Evolutionary conservation across 1,140 invertebrate species (phyloP).

Genomic region (Drosophila jambulina): DNA sequence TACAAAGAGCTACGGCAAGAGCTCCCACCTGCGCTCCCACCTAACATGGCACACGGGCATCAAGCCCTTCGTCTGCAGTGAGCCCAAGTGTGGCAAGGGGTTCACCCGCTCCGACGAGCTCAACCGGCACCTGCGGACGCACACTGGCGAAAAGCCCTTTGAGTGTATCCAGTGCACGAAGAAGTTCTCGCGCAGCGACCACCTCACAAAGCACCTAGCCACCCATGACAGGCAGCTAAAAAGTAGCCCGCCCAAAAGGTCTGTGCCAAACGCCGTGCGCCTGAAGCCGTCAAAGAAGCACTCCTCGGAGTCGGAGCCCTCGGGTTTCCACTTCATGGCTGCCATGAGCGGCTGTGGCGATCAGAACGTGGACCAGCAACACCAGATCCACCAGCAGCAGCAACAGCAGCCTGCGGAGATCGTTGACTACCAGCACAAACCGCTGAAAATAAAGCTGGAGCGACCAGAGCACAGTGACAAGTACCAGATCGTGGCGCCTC

Average conservation of each 20-base stretch:
- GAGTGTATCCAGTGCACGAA: slow-evolving; percentile 91
- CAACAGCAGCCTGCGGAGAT: slow-evolving; percentile 40
- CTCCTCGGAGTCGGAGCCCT: slow-evolving; percentile 53
- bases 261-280: slow-evolving; percentile 31
- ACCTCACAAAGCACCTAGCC: slow-evolving; percentile 91
- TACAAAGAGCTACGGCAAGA: slow-evolving; percentile 83
- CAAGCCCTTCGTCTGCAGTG: slow-evolving; percentile 87
- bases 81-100: slow-evolving; percentile 87
- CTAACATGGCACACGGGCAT: slow-evolving; percentile 85
- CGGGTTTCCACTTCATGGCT: slow-evolving; percentile 77
- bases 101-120: slow-evolving; percentile 84
- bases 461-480: slow-evolving; percentile 78
- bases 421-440: slow-evolving; percentile 44
- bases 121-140: slow-evolving; percentile 87
- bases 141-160: slow-evolving; percentile 92
- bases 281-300: slow-evolving; percentile 58
- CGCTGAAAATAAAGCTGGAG: slow-evolving; percentile 77
- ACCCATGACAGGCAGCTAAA: slow-evolving; percentile 74
- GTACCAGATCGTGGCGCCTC: slow-evolving; percentile 65
- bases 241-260: slow-evolving; percentile 59
- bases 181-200: slow-evolving; percentile 93
- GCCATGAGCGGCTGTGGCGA: slow-evolving; percentile 51
- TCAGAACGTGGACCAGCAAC: slow-evolving; percentile 32
- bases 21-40: slow-evolving; percentile 82
- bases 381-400: slow-evolving; percentile 35